These are phyloP conservation scores for Numenius phaeopus DNA, from an alignment of 2,797 vertebrate species.

Conservation along the genomic window DNA sequence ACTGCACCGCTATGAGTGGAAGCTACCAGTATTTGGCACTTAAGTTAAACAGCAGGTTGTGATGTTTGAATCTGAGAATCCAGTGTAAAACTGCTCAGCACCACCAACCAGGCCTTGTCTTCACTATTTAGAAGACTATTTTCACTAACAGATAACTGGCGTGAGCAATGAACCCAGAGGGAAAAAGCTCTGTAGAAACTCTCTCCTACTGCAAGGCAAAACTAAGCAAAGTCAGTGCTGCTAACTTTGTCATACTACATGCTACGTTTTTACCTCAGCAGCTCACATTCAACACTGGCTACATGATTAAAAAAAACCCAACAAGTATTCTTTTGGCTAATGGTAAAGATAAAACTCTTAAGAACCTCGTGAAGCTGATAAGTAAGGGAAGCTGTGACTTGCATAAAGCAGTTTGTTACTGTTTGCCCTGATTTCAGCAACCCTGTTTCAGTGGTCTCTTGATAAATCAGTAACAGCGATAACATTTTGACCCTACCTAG, in stretches of 20 bases:
- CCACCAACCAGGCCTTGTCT: background rate
- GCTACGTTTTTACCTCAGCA: background rate
- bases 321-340: background rate
- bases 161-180: background rate
- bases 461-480: background rate
- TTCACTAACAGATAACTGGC: background rate
- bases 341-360: background rate
- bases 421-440: background rate
- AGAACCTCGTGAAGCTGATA: background rate
- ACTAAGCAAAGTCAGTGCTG: background rate
- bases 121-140: background rate
- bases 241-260: background rate
- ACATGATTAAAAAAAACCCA: background rate
- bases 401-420: background rate
- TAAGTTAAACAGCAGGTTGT: background rate
- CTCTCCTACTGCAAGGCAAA: background rate
- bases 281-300: background rate
- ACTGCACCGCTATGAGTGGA: fast-evolving
- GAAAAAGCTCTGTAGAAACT: background rate
- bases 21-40: background rate
- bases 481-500: background rate
- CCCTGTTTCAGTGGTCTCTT: background rate
- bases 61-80: background rate
- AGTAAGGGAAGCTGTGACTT: background rate
- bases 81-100: background rate